Conservation (phyloP, 1,140 invertebrate genomes). For the Vanessa atalanta region DNA sequence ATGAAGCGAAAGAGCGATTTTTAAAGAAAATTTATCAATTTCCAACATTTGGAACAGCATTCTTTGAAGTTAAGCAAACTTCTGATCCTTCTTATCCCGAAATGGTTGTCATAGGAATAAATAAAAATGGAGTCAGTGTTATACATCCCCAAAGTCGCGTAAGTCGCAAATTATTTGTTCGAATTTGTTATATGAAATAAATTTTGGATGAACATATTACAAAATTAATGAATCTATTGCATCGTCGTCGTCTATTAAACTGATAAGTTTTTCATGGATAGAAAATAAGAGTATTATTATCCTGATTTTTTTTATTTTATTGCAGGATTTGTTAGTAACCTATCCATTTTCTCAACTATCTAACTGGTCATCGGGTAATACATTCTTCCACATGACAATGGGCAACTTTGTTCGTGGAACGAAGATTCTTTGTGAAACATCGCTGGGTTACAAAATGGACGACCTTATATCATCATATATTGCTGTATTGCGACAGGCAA, state of each 20-base stretch:
- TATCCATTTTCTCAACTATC: constrained; percentile 93
- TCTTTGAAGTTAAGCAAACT: constrained; percentile 96
- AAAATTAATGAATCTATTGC: too few relatives aligned
- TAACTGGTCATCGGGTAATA: constrained; percentile 97
- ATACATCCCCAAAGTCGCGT: constrained; percentile 93
- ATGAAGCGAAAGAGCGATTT: constrained; percentile 92
- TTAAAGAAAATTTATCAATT: constrained; percentile 90
- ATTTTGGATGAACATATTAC: not conserved
- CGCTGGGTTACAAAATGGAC: constrained; percentile 97
- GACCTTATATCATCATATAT: constrained; percentile 96
- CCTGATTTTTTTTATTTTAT: constrained; percentile 51
- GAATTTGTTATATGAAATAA: not conserved
- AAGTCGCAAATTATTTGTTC: constrained; percentile 40
- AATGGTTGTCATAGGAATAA: constrained; percentile 93
- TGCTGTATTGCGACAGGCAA: constrained; percentile 73
- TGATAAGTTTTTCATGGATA: not conserved
- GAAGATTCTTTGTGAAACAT: constrained; percentile 95
- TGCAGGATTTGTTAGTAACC: constrained; percentile 88
- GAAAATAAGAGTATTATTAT: not conserved
- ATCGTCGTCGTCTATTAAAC: not conserved
- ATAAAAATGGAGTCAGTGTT: constrained; percentile 93
- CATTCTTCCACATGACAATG: constrained; percentile 97
- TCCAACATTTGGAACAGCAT: constrained; percentile 96
- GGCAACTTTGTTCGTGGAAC: constrained; percentile 92
- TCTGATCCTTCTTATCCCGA: constrained; percentile 92